phyloP scores from a whole-genome alignment of 2,113 vertebrate genomes.

The Indicator maculatus region DNA sequence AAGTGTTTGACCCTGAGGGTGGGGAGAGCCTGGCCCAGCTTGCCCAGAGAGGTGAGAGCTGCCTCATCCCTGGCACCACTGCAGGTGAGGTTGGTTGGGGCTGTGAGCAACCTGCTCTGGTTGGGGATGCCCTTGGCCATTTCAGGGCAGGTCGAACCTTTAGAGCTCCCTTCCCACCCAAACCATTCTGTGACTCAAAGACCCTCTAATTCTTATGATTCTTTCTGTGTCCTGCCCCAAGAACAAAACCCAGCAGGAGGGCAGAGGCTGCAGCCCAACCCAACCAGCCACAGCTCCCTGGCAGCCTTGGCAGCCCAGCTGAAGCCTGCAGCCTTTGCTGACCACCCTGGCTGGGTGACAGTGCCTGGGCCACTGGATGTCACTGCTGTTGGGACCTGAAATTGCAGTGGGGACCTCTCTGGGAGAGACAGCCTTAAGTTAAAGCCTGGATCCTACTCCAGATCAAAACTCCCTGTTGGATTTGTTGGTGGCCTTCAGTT shows the following conservation, averaged over 20 bases:
- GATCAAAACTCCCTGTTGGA: background rate
- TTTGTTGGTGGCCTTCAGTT: background rate
- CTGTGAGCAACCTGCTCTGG: background rate
- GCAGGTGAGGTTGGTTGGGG: background rate
- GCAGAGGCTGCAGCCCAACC: background rate
- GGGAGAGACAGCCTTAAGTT: background rate
- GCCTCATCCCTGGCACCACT: background rate
- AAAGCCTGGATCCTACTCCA: background rate
- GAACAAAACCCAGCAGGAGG: background rate
- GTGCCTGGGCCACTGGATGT: background rate
- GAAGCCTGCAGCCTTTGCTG: background rate
- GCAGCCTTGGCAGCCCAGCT: background rate
- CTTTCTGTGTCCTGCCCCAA: background rate
- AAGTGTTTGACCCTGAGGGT: background rate
- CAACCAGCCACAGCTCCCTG: fast-evolving
- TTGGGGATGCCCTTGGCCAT: background rate
- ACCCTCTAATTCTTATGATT: too few species aligned
- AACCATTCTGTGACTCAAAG: background rate
- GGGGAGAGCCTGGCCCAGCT: background rate
- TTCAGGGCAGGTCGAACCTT: background rate
- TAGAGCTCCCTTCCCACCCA: background rate
- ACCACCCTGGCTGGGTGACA: background rate
- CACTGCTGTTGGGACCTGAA: background rate
- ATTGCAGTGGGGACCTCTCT: background rate
- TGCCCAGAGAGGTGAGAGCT: background rate